phyloP scores from a whole-genome alignment of 2,888 invertebrate species.

The Adela reaumurella region DNA sequence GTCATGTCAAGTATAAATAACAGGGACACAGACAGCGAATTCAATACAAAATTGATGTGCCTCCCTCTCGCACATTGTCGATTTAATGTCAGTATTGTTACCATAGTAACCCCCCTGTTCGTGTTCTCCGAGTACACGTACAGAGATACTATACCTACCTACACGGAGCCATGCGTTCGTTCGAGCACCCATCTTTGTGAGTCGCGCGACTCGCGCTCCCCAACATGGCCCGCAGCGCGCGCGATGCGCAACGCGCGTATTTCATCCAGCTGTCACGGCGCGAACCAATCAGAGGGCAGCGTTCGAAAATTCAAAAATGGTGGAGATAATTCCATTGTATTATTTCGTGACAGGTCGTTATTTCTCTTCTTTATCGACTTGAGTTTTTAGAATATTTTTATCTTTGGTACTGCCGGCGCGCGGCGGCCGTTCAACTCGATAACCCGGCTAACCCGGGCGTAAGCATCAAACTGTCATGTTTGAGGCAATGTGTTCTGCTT shows the following conservation, averaged over 20 bases:
- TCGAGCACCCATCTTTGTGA: constrained; percentile 38
- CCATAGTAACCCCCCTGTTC: too few species aligned
- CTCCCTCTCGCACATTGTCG: too few species aligned
- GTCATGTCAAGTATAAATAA: too few species aligned
- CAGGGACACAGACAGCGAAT: too few species aligned
- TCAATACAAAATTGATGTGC: too few species aligned
- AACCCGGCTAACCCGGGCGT: neutral
- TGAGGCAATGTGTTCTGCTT: too few species aligned
- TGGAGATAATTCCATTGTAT: constrained; percentile 55
- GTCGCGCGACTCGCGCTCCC: constrained; percentile 40
- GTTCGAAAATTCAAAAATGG: constrained; percentile 48
- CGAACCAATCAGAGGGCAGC: constrained; percentile 36
- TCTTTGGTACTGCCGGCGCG: constrained; percentile 1
- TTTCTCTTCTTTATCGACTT: constrained; percentile 47
- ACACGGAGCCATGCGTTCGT: too few species aligned
- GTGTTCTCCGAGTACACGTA: too few species aligned
- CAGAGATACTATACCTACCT: too few species aligned
- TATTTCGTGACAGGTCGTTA: constrained; percentile 57
- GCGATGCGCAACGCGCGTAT: constrained; percentile 26
- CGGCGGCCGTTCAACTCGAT: neutral
- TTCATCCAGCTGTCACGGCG: constrained; percentile 48
- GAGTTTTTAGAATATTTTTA: constrained; percentile 2
- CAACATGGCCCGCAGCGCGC: neutral
- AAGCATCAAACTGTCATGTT: neutral
- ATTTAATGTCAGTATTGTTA: too few species aligned